Evolutionary conservation across 2,888 invertebrate genomes (phyloP), one percentile per base, ranked within the genome.

Genomic region (Colletes collaris): DNA sequence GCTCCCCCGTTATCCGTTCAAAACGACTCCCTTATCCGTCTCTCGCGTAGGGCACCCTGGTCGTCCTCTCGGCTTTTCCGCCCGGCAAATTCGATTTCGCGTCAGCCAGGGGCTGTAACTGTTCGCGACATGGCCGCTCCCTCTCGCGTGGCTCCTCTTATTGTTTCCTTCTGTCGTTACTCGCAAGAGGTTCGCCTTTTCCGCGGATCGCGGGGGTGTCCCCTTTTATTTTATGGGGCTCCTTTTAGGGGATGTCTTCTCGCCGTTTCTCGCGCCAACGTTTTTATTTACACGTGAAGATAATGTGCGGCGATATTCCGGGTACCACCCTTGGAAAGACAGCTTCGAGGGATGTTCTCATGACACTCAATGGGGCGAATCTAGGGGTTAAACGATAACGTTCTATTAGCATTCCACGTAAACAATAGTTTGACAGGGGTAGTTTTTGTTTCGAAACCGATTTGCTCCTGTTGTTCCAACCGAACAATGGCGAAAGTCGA

Each of bases 151-250:
- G 52, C 16, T 59, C 11, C 35, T 59, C 52, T 74, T 71, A 74
- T 71, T 74, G 72, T 60, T 74, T 55, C 73, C 53, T 37, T 11
- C 13, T 60, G 72, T 44, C 53, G 53, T 70, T 60, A 53, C 59
- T 46, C 37, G 71, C 71, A 69, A 69, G 35, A 44, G 35, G 35
- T 60, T 35, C 44, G 53, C 59, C 35, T 59, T 59, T 40, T 11
- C 27, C 35, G 27, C 27, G 58, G 49, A 58, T 37, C 58, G 59
- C 58, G 49, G 1, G 1, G 69, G 68, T 56, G 50, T 50, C 44
- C 70, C 13, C 56, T 37, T 70, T 71, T 73, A 52, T 46, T 71
- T 71, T 73, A 73, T 13, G 19, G 8, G 37, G 13, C 40, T 55
- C 16, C 53, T 53, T 72, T 71, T 27, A 55, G 27, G 19, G 60